Percentiles rank a stretch among this genome's conserved stretches.
Conservation (phyloP, 2,888 invertebrate species). For the Cheilosia scutellata region DNA sequence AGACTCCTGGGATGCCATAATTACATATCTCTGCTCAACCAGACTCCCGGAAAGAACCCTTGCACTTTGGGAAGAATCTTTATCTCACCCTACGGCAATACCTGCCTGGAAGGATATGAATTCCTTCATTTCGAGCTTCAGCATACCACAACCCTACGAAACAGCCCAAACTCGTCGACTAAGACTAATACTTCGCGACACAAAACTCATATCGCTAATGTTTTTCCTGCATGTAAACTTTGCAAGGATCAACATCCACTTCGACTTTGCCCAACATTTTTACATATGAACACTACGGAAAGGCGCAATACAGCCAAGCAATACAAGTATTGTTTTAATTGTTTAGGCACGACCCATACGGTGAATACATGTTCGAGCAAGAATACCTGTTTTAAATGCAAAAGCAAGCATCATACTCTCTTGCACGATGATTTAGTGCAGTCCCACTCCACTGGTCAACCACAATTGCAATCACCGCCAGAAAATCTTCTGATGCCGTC, state of each 20-base stretch:
- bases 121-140: conserved; percentile 34
- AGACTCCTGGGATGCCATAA: conserved; percentile 39
- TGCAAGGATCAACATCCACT: conserved; percentile 29
- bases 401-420: conserved; percentile 31
- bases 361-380: background rate
- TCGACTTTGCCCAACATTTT: conserved; percentile 34
- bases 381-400: conserved; percentile 25
- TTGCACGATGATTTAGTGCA: background rate
- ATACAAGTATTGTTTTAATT: conserved; percentile 5
- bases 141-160: background rate
- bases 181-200: background rate
- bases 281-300: background rate
- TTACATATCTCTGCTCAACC: conserved; percentile 49
- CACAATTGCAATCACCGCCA: background rate
- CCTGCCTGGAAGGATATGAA: conserved; percentile 50
- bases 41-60: conserved; percentile 36
- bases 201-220: background rate
- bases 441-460: too few species aligned
- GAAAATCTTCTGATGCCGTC: background rate
- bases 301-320: background rate
- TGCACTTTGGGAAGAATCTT: conserved; percentile 54
- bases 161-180: background rate
- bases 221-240: conserved; percentile 1
- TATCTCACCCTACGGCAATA: conserved; percentile 23
- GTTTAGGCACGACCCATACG: background rate